A percentile compares a stretch with the other conserved stretches of the same genome.
Conservation (phyloP, 2,797 vertebrate genomes). For the Phoeniculus purpureus region DNA sequence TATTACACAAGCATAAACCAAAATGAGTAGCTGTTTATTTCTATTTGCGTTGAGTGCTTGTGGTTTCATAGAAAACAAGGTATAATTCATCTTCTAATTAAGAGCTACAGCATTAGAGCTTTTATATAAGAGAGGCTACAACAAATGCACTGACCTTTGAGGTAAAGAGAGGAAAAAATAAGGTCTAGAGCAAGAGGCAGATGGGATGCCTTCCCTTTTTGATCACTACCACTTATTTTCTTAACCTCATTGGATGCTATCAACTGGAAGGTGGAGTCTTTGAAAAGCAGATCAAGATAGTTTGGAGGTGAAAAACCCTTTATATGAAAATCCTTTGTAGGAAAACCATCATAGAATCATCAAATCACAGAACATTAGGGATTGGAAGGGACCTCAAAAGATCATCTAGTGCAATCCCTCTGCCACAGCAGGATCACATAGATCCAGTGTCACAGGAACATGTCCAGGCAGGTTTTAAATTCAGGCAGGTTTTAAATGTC, state of each 20-base stretch:
- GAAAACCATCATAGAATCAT: too few relatives aligned
- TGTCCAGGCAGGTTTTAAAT: too few relatives aligned
- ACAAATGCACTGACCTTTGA: neutral
- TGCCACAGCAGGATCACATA: too few relatives aligned
- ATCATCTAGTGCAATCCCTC: too few relatives aligned
- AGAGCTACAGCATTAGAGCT: neutral
- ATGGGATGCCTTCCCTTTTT: neutral
- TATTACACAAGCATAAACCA: neutral
- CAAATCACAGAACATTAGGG: too few relatives aligned
- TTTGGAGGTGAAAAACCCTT: neutral
- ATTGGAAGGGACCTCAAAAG: too few relatives aligned
- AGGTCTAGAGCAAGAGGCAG: neutral
- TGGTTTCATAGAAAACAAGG: neutral
- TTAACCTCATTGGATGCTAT: neutral
- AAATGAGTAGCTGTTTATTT: neutral
- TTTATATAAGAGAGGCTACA: neutral
- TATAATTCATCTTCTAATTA: neutral
- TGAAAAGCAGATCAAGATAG: neutral
- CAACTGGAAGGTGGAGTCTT: neutral
- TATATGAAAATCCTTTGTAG: neutral
- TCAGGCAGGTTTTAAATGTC: too few relatives aligned
- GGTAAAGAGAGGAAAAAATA: neutral
- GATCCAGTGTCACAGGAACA: too few relatives aligned
- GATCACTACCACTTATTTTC: neutral
- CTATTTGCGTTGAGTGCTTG: neutral